These are phyloP conservation scores for Bombus consobrinus DNA, from an alignment of 1,140 invertebrate genomes.

Conservation along the genomic window DNA sequence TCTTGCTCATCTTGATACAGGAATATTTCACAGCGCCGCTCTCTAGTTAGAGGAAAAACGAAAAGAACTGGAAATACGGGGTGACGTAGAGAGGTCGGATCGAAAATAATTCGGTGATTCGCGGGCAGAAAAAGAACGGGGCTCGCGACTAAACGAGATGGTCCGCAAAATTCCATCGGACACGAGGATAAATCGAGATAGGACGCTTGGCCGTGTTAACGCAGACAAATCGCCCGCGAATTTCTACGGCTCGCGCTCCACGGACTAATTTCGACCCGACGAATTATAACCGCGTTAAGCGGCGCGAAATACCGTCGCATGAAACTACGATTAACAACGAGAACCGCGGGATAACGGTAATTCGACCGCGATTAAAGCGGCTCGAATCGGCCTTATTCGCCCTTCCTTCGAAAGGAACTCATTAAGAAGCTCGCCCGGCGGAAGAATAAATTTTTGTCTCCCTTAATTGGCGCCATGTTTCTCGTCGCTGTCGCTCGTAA, in stretches of 20 bases:
- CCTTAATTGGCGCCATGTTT: background rate
- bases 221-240: slow-evolving; percentile 27
- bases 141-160: background rate
- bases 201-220: background rate
- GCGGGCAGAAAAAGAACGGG: background rate
- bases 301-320: slow-evolving; percentile 6
- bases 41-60: background rate
- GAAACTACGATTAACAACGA: slow-evolving; percentile 39
- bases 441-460: slow-evolving; percentile 10
- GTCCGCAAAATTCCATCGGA: background rate
- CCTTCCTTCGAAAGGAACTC: background rate
- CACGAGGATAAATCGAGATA: slow-evolving; percentile 20
- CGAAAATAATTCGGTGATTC: slow-evolving; percentile 1
- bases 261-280: slow-evolving; percentile 16
- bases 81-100: background rate
- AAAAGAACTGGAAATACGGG: background rate
- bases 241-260: background rate
- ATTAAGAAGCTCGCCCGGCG: background rate
- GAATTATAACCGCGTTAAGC: slow-evolving; percentile 30
- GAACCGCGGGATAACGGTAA: slow-evolving; percentile 15
- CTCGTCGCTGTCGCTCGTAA: background rate
- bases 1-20: background rate
- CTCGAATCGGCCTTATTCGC: background rate
- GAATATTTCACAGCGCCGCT: background rate
- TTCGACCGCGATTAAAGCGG: slow-evolving; percentile 28